Evolutionary conservation across 1,140 invertebrate genomes (phyloP).

Genomic region (Polypedilum vanderplanki): DNA sequence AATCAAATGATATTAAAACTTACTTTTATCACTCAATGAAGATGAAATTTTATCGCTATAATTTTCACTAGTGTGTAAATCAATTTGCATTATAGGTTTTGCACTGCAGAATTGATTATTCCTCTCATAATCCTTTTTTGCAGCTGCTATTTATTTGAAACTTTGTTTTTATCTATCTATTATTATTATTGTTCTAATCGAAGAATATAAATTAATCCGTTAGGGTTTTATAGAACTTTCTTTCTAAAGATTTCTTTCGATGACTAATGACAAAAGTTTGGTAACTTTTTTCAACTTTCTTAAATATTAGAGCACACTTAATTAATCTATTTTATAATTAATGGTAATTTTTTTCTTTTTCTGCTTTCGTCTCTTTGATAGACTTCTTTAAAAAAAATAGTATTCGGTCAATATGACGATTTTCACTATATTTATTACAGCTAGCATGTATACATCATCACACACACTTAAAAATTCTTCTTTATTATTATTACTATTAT

Average conservation of each 20-base stretch:
- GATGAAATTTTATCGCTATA: background rate
- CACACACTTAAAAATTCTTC: background rate
- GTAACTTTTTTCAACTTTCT: background rate
- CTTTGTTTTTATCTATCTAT: too few species aligned
- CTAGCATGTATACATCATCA: background rate
- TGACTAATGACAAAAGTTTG: conserved; percentile 6
- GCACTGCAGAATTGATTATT: too few species aligned
- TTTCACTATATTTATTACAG: background rate
- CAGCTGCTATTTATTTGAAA: background rate
- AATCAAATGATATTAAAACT: too few species aligned
- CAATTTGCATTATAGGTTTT: background rate
- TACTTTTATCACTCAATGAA: conserved; percentile 13
- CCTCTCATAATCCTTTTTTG: background rate
- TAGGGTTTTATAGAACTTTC: background rate
- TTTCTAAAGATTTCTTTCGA: background rate
- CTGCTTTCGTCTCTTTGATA: too few species aligned
- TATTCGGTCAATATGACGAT: background rate
- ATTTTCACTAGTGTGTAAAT: background rate
- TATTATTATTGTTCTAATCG: too few species aligned
- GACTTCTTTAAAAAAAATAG: too few species aligned
- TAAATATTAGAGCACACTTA: background rate
- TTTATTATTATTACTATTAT: background rate
- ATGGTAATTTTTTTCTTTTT: background rate
- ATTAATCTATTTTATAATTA: background rate
- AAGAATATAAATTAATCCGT: too few species aligned